Evolutionary conservation across 2,888 invertebrate species (phyloP).

Genomic region (Harpagoxenus sublaevis): DNA sequence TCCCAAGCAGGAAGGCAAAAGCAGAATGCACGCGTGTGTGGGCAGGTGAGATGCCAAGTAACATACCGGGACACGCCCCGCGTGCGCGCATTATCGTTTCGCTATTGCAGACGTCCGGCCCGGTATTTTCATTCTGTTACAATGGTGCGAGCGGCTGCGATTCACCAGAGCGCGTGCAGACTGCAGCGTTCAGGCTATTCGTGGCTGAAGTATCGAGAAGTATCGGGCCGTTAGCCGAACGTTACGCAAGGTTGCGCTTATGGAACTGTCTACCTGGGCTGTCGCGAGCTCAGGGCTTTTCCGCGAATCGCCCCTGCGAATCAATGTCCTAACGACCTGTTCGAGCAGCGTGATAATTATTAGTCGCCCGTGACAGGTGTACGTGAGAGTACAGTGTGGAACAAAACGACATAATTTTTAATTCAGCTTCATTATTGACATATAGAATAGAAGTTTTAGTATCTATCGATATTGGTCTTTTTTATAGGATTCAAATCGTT

Average conservation of each 20-base stretch:
- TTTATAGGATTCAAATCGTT: neutral
- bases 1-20: constrained; percentile 44
- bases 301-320: constrained; percentile 28
- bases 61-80: constrained; percentile 67
- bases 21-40: constrained; percentile 66
- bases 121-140: constrained; percentile 36
- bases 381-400: too few relatives aligned
- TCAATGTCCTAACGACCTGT: constrained; percentile 10
- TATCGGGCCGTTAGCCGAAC: constrained; percentile 37
- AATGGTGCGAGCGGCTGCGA: neutral
- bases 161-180: neutral
- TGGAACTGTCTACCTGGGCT: constrained; percentile 19
- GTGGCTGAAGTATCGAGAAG: constrained; percentile 22
- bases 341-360: constrained; percentile 25
- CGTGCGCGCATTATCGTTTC: constrained; percentile 48
- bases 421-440: neutral
- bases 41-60: constrained; percentile 64
- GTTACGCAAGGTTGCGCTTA: constrained; percentile 46
- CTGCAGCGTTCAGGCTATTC: neutral
- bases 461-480: neutral
- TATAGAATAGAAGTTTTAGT: neutral
- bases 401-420: neutral
- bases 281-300: constrained; percentile 16
- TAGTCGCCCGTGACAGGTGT: neutral
- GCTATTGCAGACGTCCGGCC: constrained; percentile 38